Conservation (phyloP, 2,888 invertebrate species). For the Patella caerulea region DNA sequence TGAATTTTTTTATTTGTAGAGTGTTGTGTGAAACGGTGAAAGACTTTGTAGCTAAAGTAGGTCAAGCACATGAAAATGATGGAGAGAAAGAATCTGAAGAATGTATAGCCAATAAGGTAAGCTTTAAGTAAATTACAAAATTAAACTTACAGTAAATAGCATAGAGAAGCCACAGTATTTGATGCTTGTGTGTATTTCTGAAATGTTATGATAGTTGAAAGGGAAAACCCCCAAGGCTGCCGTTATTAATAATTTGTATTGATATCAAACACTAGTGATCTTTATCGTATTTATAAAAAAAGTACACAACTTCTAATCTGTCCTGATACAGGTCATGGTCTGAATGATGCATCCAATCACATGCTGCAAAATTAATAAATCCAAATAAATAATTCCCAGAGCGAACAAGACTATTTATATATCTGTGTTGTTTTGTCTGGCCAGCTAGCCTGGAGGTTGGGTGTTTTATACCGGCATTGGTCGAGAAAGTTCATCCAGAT, state of each 20-base stretch:
- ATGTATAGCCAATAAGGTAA: slow-evolving; percentile 36
- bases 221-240: not conserved
- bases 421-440: too few species aligned
- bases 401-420: too few species aligned
- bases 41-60: slow-evolving; percentile 78
- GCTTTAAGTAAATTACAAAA: not conserved
- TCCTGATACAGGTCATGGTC: too few species aligned
- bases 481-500: too few species aligned
- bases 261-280: too few species aligned
- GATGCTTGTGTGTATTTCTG: not conserved
- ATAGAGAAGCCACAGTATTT: not conserved
- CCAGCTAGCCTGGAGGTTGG: too few species aligned
- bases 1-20: slow-evolving; percentile 53
- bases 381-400: too few species aligned
- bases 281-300: too few species aligned
- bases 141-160: not conserved
- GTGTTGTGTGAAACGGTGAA: slow-evolving; percentile 85
- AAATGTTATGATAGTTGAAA: not conserved
- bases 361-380: too few species aligned
- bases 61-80: slow-evolving; percentile 60
- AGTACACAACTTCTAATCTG: too few species aligned
- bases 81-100: slow-evolving; percentile 39
- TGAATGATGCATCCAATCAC: too few species aligned
- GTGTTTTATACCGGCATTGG: too few species aligned
- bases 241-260: not conserved